Base-by-base conservation (phyloP, 2,113 vertebrate species). In the Myotis yumanensis region DNA sequence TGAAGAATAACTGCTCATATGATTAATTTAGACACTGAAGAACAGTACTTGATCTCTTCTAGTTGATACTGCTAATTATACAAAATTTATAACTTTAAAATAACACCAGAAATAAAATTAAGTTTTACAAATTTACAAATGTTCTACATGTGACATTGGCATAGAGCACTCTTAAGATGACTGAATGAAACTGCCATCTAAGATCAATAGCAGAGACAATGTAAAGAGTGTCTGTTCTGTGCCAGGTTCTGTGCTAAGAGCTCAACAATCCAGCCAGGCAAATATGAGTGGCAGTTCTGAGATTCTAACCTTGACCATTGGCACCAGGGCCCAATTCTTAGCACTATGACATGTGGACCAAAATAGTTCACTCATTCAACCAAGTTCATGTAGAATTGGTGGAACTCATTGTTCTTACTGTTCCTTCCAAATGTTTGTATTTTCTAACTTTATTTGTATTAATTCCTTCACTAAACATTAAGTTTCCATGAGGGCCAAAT, bases 1-100 rank as follows among this genome's bases (percentile, higher is more conserved):
- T 96, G 43, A 68, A 93, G 73, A 97, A 91, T 96, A 98, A 96
- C 84, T 93, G 90, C 87, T 96, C 89, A 71, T 14, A 86, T 62
- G 95, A 96, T 97, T 98, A 97, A 97, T 98, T 92, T 95, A 93
- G 72, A 93, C 90, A 72, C 69, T 73, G 68, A 97, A 96, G 80
- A 94, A 95, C 68, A 92, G 79, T 97, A 97, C 97, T 96, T 97
- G 96, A 97, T 97, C 97, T 96, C 89, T 97, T 98, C 94, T 92
- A 92, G 94, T 98, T 98, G 97, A 97, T 96, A 97, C 95, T 97
- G 92, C 92, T 98, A 98, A 98, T 99, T 98, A 98, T 93, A 89
- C 25, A 96, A 98, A 97, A 98, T 98, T 98, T 98, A 97, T 76
- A 97, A 97, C 66, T 93, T n/a, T 52, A 96, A 95, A 76, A 77